Evolutionary conservation across 2,888 invertebrate genomes (phyloP), one percentile per base, ranked within the genome.

Genomic region (Creontiades dilutus): DNA sequence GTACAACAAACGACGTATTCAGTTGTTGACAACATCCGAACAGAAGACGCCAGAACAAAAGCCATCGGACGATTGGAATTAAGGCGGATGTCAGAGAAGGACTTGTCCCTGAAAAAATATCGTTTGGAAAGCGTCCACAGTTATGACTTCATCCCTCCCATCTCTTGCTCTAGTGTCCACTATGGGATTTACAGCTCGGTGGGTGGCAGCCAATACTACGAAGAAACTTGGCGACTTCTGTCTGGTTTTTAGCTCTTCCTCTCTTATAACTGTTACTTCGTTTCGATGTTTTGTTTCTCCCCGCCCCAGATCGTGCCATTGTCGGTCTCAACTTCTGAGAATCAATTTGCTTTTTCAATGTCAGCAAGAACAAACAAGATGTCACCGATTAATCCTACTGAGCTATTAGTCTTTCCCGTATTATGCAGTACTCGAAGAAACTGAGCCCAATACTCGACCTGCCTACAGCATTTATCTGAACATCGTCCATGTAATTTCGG

Each of bases 111-210:
- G 78, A 78, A 47, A 76, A 78, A 78, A 46, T 78, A 78, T 78
- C 37, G 46, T 78, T 78, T 78, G 78, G 78, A 78, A 19, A 19
- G 78, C 37, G 78, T 78, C 78, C 78, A 78, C 47, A 46, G 78
- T 78, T 78, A 78, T 78, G 78, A 78, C 78, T 19, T 47, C 78
- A 9, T 16, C 78, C 78, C 16, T 16, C n/a, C n/a, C n/a, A n/a
- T n/a, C n/a, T n/a, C n/a, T n/a, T n/a, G n/a, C n/a, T n/a, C 78
- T 68, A 0, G 9, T 23, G 68, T 23, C 68, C 68, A 23, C 68
- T 68, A 23, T 68, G 52, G 76, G 78, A 78, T 78, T 78, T 78
- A 78, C 78, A 47, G 78, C 78, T 78, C 46, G 46, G 19, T 78
- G 78, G 78, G 78, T 16, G 78, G 78, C 78, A 19, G 78, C 78